Base-by-base conservation (phyloP, 2,113 vertebrate species). In the Pollachius pollachius region DNA sequence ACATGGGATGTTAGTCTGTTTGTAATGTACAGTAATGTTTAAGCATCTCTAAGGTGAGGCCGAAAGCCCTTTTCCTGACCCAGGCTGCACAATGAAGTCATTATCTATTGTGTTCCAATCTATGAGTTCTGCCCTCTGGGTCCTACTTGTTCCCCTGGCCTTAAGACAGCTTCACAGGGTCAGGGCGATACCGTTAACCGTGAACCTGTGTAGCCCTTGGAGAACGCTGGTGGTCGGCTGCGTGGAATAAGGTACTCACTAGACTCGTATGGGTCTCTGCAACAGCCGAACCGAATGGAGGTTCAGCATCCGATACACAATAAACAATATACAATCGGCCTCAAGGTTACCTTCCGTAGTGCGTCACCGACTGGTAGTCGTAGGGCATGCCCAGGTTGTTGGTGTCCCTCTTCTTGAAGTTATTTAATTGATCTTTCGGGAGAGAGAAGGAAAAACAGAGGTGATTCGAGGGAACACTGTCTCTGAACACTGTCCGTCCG, bases 321-420 rank as follows among this genome's bases (percentile, higher is more conserved):
- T 13, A 59, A 59, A 15, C 16, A 7, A n/a, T 59, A 17, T 59
- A 59, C 57, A 59, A 18, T 59, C 7, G 59, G 21, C 41, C 54
- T 34, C 18, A 15, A 2, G 0, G 68, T 70, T 81, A 86, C 87
- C 57, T 84, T 81, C 72, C 75, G 9, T 90, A 91, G 54, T 90
- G 89, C 89, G 84, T 86, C 0, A 81, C 3, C 61, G 89, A 91
- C 30, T 30, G 7, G 64, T 91, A 91, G 73, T 91, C 87, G 15
- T 89, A 91, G 0, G 0, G 12, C 15, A 73, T 83, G 64, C 67
- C 16, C 11, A 86, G 81, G 68, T 83, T 81, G 15, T 88, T 15
- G 0, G 83, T 79, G 37, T 88, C 64, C 23, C 17, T 57, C 64
- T 76, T 87, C 1, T 41, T 0, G 41, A 91, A 88, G 62, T 92